phyloP scores from a whole-genome alignment of 1,140 invertebrate species.

The Drosophila erecta region DNA sequence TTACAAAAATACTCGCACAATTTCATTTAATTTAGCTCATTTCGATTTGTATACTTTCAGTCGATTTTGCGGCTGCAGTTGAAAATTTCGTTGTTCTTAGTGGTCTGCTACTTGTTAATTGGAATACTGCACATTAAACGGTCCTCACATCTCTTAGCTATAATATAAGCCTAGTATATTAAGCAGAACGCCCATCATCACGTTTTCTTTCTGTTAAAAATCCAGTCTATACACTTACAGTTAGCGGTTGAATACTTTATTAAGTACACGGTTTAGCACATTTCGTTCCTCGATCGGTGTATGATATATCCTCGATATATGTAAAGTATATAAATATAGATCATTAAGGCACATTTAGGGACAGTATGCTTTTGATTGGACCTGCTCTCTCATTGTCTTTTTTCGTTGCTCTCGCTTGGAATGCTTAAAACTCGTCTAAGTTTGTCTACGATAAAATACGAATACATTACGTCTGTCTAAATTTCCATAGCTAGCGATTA shows the following conservation, averaged over 20 bases:
- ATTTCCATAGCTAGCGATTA: conserved; percentile 64
- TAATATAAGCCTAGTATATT: conserved; percentile 74
- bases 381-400: conserved; percentile 76
- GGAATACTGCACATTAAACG: conserved; percentile 64
- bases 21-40: conserved; percentile 26
- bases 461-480: conserved; percentile 41
- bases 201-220: conserved; percentile 55
- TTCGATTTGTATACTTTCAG: conserved; percentile 44
- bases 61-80: conserved; percentile 47
- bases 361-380: conserved; percentile 79
- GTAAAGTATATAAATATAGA: conserved; percentile 56
- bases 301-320: no score
- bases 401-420: conserved; percentile 59
- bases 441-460: conserved; percentile 62
- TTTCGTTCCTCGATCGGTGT: conserved; percentile 47
- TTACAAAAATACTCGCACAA: conserved; percentile 34
- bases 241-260: conserved; percentile 67
- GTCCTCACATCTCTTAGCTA: conserved; percentile 62
- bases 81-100: conserved; percentile 60
- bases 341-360: conserved; percentile 82
- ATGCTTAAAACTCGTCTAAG: conserved; percentile 77
- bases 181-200: conserved; percentile 72
- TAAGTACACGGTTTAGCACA: conserved; percentile 73
- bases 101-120: conserved; percentile 50
- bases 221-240: conserved; percentile 77